Evolutionary conservation across 2,888 invertebrate species (phyloP).

Genomic region (Ferdinandea cuprea): DNA sequence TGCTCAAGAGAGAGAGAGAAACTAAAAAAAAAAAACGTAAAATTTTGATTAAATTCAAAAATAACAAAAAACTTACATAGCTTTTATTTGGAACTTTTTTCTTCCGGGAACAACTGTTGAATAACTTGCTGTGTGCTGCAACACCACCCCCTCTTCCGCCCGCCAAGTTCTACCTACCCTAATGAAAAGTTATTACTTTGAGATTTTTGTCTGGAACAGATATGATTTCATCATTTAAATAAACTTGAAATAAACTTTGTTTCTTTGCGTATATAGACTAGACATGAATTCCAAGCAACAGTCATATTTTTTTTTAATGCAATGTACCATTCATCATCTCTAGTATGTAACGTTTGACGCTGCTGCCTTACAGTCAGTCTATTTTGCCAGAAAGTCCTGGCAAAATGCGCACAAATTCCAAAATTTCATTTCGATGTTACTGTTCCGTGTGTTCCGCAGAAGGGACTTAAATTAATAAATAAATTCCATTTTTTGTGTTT

Average conservation of each 20-base stretch:
- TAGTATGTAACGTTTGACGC: slow-evolving; percentile 49
- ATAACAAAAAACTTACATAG: neutral
- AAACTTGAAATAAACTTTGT: slow-evolving; percentile 72
- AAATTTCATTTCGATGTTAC: slow-evolving; percentile 18
- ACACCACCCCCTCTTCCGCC: neutral
- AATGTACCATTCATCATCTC: slow-evolving; percentile 50
- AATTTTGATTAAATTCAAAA: neutral
- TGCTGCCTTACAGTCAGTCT: slow-evolving; percentile 24
- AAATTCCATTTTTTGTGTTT: slow-evolving; percentile 71
- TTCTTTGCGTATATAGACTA: neutral
- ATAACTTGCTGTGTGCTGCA: neutral
- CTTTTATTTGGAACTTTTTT: slow-evolving; percentile 41
- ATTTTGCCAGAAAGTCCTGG: slow-evolving; percentile 7
- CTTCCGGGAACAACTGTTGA: slow-evolving; percentile 62
- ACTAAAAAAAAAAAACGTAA: no score
- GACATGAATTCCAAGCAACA: slow-evolving; percentile 21
- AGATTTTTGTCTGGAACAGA: slow-evolving; percentile 55
- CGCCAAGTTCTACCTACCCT: slow-evolving; percentile 14
- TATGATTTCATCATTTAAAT: slow-evolving; percentile 67
- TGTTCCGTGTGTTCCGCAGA: slow-evolving; percentile 5
- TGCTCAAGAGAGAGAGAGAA: no score
- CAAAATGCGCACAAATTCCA: neutral
- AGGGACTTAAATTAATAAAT: slow-evolving; percentile 70
- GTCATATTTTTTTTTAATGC: slow-evolving; percentile 48
- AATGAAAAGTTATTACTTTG: slow-evolving; percentile 73